phyloP scores from a whole-genome alignment of 2,797 vertebrate species.

The Melanotaenia maccullochi region DNA sequence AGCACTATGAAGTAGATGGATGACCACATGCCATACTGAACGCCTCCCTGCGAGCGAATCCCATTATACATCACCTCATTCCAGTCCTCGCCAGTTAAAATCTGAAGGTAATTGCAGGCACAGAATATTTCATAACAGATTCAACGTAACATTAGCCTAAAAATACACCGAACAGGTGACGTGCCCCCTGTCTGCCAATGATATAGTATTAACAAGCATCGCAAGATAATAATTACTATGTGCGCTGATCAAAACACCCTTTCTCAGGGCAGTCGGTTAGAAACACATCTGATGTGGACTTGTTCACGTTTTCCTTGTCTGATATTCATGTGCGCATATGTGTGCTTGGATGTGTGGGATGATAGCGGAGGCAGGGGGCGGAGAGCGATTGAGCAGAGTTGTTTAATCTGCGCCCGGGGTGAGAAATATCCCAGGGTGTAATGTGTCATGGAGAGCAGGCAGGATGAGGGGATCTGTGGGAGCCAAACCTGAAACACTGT shows the following conservation, averaged over 20 bases:
- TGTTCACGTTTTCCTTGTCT: constrained; percentile 68
- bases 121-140: constrained; percentile 21
- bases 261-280: constrained; percentile 51
- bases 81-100: constrained; percentile 98
- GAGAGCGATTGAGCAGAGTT: constrained; percentile 72
- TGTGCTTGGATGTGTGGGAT: constrained; percentile 77
- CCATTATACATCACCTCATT: constrained; percentile 99
- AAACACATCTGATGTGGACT: constrained; percentile 65
- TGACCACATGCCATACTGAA: constrained; percentile 98
- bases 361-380: constrained; percentile 69
- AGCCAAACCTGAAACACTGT: constrained; percentile 97
- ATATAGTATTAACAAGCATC: constrained; percentile 45
- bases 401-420: constrained; percentile 80
- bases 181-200: constrained; percentile 18
- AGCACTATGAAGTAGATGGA: constrained; percentile 99
- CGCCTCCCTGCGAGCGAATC: constrained; percentile 96
- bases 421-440: constrained; percentile 80
- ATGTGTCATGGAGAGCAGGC: constrained; percentile 75
- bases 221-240: constrained; percentile 55
- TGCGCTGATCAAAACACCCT: constrained; percentile 55
- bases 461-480: constrained; percentile 67
- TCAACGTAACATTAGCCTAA: constrained; percentile 15
- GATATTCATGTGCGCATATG: constrained; percentile 77
- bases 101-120: constrained; percentile 78
- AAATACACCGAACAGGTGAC: constrained; percentile 31